phyloP scores from a whole-genome alignment of 2,797 vertebrate species.

The Furcifer pardalis region DNA sequence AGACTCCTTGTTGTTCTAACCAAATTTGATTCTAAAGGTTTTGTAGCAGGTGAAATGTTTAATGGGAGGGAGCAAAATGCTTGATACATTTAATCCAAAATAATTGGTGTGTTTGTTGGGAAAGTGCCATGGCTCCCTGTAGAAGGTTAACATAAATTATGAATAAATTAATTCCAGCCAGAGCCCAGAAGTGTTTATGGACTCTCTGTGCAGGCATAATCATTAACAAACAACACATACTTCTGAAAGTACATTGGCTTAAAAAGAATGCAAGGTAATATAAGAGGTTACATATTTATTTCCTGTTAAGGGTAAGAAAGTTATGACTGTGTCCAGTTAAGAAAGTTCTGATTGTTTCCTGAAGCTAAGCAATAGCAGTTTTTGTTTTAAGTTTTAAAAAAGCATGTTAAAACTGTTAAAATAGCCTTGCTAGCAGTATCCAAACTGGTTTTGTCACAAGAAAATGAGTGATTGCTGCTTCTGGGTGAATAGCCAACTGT shows the following conservation, averaged over 20 bases:
- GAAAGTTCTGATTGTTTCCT: constrained; percentile 15
- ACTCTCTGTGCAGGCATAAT: constrained; percentile 2
- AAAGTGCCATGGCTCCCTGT: background rate
- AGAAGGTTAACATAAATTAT: constrained; percentile 9
- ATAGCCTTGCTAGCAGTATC: background rate
- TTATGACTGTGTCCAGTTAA: too few species aligned
- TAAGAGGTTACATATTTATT: constrained; percentile 15
- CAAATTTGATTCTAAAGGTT: background rate
- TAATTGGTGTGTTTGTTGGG: background rate
- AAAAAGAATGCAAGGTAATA: constrained; percentile 42
- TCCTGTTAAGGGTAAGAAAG: constrained; percentile 39
- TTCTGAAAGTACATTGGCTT: constrained; percentile 36
- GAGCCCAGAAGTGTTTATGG: constrained; percentile 21
- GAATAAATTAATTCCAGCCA: background rate
- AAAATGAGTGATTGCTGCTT: background rate
- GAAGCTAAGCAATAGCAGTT: background rate
- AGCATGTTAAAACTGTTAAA: background rate
- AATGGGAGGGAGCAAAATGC: background rate
- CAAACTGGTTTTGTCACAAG: background rate
- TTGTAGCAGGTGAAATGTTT: background rate
- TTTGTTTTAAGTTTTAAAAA: background rate
- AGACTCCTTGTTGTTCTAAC: background rate
- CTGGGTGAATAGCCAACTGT: background rate
- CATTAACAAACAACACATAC: constrained; percentile 40
- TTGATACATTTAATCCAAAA: constrained; percentile 3